These are phyloP conservation scores for Seira ritae DNA, from an alignment of 2,888 invertebrate genomes.

Conservation along the genomic window DNA sequence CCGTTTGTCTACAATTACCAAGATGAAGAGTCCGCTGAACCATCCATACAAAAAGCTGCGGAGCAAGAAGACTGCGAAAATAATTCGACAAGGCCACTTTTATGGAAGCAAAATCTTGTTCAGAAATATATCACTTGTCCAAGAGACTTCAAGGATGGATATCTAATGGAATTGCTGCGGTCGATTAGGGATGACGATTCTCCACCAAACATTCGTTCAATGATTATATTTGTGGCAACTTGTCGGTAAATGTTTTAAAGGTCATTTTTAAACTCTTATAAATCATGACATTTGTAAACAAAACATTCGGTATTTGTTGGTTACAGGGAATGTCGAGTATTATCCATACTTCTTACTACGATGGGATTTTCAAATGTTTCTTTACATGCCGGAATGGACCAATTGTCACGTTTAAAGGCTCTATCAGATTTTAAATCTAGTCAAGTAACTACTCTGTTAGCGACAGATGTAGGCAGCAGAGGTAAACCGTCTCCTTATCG, in stretches of 20 bases:
- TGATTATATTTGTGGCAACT: slow-evolving; percentile 96
- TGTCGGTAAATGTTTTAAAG: slow-evolving; percentile 84
- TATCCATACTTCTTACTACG: slow-evolving; percentile 91
- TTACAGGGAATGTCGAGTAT: slow-evolving; percentile 89
- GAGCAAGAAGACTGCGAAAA: slow-evolving; percentile 1
- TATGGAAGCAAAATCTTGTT: slow-evolving; percentile 47
- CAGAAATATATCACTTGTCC: slow-evolving; percentile 79
- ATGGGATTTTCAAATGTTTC: slow-evolving; percentile 93
- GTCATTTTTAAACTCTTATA: slow-evolving; percentile 1
- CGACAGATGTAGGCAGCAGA: slow-evolving; percentile 97
- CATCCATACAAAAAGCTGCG: not conserved
- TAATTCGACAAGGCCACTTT: slow-evolving; percentile 28
- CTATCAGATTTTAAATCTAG: slow-evolving; percentile 94
- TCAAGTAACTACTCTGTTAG: slow-evolving; percentile 90
- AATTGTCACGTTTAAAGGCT: slow-evolving; percentile 89
- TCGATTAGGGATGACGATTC: slow-evolving; percentile 82
- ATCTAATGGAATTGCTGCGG: slow-evolving; percentile 88
- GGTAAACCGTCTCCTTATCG: slow-evolving; percentile 73
- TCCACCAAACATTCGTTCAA: slow-evolving; percentile 80
- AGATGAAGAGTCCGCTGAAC: slow-evolving; percentile 38
- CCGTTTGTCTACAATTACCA: slow-evolving; percentile 78
- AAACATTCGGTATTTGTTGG: slow-evolving; percentile 28
- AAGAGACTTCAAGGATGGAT: slow-evolving; percentile 93
- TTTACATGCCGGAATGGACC: slow-evolving; percentile 95
- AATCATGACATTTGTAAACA: not conserved